These are phyloP conservation scores for Bombyx huttoni DNA, from an alignment of 2,888 invertebrate genomes.

Conservation along the genomic window DNA sequence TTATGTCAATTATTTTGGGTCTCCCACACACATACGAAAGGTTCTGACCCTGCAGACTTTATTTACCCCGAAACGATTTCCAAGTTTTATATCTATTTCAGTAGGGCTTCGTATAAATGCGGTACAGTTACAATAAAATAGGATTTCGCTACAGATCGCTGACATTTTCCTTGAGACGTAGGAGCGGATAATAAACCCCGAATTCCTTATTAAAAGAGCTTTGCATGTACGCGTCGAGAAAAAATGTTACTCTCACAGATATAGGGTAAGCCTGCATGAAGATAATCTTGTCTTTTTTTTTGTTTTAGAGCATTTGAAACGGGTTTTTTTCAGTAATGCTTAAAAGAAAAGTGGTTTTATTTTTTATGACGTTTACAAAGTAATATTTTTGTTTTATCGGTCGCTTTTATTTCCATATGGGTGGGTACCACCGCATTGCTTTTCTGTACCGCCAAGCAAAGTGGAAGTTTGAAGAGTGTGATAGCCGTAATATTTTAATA, in stretches of 20 bases:
- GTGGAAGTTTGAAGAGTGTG: no score
- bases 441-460: no score
- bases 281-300: background rate
- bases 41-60: slow-evolving; percentile 22
- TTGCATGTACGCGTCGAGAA: slow-evolving; percentile 39
- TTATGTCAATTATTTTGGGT: slow-evolving; percentile 7
- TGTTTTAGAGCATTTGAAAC: background rate
- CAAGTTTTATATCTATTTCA: slow-evolving; percentile 52
- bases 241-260: slow-evolving; percentile 2
- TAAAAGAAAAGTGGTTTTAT: no score
- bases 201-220: slow-evolving; percentile 59
- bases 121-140: slow-evolving; percentile 64
- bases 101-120: slow-evolving; percentile 53
- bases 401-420: no score
- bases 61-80: slow-evolving; percentile 54
- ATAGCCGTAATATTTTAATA: no score
- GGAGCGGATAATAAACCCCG: slow-evolving; percentile 39
- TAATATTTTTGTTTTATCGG: no score
- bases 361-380: no score
- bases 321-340: no score
- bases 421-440: no score
- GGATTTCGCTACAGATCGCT: slow-evolving; percentile 60
- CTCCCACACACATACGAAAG: slow-evolving; percentile 12
- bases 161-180: slow-evolving; percentile 57
- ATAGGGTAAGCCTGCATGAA: background rate